These are phyloP conservation scores for Apotomis capreana DNA, from an alignment of 2,888 invertebrate species.

Conservation along the genomic window DNA sequence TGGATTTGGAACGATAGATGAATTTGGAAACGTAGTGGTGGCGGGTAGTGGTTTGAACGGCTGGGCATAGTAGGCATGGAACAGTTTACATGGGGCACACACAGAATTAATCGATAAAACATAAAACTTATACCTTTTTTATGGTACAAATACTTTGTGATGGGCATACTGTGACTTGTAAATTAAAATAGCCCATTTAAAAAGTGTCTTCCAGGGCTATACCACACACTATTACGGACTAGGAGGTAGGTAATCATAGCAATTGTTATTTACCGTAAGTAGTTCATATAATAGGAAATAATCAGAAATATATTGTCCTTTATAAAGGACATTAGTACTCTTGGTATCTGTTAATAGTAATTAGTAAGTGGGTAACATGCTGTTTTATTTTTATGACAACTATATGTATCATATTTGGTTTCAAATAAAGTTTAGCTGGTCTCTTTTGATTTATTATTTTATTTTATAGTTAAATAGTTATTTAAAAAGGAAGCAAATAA, in stretches of 20 bases:
- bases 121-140: background rate
- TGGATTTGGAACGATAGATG: background rate
- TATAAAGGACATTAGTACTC: constrained; percentile 3
- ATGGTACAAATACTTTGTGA: background rate
- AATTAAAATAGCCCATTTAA: background rate
- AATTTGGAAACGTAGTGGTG: constrained; percentile 15
- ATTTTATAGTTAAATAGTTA: background rate
- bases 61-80: background rate
- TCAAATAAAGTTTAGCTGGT: background rate
- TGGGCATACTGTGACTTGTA: background rate
- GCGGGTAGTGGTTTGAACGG: constrained; percentile 12
- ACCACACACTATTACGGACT: too few relatives aligned
- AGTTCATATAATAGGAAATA: too few relatives aligned
- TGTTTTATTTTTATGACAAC: background rate
- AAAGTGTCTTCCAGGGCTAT: too few relatives aligned
- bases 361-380: too few relatives aligned
- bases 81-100: background rate
- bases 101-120: background rate
- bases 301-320: background rate
- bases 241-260: too few relatives aligned
- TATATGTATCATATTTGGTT: background rate
- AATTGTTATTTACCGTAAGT: too few relatives aligned
- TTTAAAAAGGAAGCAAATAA: background rate
- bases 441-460: too few relatives aligned
- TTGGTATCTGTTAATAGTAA: too few relatives aligned